Evolutionary conservation across 2,888 invertebrate species (phyloP), one percentile per base, ranked within the genome.

Genomic region (Nomada flava): DNA sequence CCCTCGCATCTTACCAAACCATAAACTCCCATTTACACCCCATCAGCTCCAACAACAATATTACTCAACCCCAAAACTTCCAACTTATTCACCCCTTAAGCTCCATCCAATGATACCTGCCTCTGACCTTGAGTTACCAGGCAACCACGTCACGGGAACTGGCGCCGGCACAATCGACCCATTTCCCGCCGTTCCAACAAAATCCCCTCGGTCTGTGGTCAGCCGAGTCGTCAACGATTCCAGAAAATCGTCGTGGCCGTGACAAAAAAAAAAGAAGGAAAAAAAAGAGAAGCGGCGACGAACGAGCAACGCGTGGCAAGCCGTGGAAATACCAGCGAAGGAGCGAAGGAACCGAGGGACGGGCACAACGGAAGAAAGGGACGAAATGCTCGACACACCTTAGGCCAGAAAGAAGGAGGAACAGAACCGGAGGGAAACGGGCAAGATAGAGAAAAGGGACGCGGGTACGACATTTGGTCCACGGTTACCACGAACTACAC

Each of bases 401-500:
- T 15, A 11, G 5, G 53, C 10, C 60, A 18, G 42, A 44, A 50
- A 7, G 60, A 59, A 2, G 53, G 52, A 52, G 59, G n/a, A 57
- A 71, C 50, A 18, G 18, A 20, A 47, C 20, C 47, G 7, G n/a
- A 0, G 59, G 44, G 36, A 10, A 20, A 42, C 18, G 20, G 13
- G 67, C 9, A 36, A 10, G 20, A 52, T 5, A 1, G 47, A 50
- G 55, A 47, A 57, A 55, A 11, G 26, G 59, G 47, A 47, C 65
- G 69, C 60, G 81, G 47, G 82, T 72, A 79, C 76, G 83, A 79
- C 82, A 84, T 84, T 84, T 73, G 82, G 82, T 85, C 83, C 85
- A 77, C 82, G 81, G 87, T 89, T 87, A 90, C 89, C 86, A 76
- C 84, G 85, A 86, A 88, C 86, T 88, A 88, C 88, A 90, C 89